Conservation (phyloP, 2,888 invertebrate species). For the Xestia ashworthii region DNA sequence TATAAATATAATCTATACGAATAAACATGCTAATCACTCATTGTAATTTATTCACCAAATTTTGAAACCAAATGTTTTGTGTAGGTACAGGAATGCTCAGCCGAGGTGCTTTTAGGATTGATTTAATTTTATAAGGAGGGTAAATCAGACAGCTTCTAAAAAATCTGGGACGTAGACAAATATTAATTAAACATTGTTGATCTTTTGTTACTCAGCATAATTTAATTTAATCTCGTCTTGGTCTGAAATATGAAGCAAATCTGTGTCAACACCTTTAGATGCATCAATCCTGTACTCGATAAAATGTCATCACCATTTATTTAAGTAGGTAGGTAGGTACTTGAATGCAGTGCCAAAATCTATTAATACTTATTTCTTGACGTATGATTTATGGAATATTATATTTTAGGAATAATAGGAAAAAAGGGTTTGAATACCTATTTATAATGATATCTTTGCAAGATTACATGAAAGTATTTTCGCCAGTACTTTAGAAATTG, state of each 20-base stretch:
- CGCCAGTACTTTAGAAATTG: not conserved
- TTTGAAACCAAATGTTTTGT: no score
- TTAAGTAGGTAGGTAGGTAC: no score
- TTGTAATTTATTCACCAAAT: no score
- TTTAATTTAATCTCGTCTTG: no score
- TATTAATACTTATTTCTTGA: slow-evolving; percentile 16
- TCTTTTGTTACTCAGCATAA: not conserved
- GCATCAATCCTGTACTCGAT: not conserved
- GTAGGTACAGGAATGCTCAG: no score
- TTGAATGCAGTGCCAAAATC: slow-evolving; percentile 30
- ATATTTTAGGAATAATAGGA: not conserved
- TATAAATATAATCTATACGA: not conserved
- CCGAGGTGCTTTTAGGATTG: no score
- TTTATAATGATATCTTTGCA: not conserved
- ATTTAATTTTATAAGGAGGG: no score
- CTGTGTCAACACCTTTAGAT: not conserved
- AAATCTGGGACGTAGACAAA: no score
- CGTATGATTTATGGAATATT: not conserved
- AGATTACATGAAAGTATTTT: not conserved
- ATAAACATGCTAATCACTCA: not conserved
- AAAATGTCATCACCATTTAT: slow-evolving; percentile 4
- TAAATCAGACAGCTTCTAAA: no score
- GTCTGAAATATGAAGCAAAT: not conserved
- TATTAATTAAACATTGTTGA: not conserved
- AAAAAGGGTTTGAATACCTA: not conserved